Percentiles rank a stretch among this genome's conserved stretches.
Evolutionary conservation across 2,888 invertebrate species (phyloP).

Genomic region (Pachliopta kotzebuea): DNA sequence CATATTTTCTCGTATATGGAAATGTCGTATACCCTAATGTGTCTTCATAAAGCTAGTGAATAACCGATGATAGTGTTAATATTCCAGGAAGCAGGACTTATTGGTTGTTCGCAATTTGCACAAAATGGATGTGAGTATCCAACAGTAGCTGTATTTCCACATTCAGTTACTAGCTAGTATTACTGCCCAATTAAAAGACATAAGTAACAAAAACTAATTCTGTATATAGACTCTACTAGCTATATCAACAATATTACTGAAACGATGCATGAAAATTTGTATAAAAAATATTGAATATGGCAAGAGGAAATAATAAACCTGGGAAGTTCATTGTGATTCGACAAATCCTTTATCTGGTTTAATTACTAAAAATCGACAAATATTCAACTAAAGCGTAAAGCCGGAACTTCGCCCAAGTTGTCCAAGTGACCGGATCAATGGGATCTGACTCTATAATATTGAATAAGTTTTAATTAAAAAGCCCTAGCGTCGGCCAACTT

Average conservation of each 20-base stretch:
- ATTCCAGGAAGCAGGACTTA: constrained; percentile 77
- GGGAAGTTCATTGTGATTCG: constrained; percentile 29
- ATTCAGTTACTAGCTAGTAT: background rate
- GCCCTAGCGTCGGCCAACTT: constrained; percentile 55
- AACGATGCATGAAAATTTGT: no score
- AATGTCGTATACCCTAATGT: constrained; percentile 67
- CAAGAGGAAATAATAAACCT: background rate
- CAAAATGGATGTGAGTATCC: constrained; percentile 64
- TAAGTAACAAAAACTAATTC: background rate
- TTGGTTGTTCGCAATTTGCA: constrained; percentile 76
- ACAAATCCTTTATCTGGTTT: constrained; percentile 31
- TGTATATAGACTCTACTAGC: background rate
- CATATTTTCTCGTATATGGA: constrained; percentile 54
- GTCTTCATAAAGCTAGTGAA: constrained; percentile 76
- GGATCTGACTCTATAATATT: constrained; percentile 61
- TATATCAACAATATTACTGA: no score
- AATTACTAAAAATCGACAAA: constrained; percentile 40
- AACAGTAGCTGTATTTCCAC: background rate
- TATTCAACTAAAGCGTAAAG: constrained; percentile 40
- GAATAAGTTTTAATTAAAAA: constrained; percentile 77
- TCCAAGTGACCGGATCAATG: constrained; percentile 50
- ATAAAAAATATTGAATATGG: background rate
- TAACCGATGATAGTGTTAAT: constrained; percentile 80
- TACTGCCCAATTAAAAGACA: constrained; percentile 13
- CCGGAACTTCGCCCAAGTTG: constrained; percentile 43